Evolutionary conservation across 2,113 vertebrate species (phyloP), one percentile per base, ranked within the genome.

Genomic region (Antennarius striatus): DNA sequence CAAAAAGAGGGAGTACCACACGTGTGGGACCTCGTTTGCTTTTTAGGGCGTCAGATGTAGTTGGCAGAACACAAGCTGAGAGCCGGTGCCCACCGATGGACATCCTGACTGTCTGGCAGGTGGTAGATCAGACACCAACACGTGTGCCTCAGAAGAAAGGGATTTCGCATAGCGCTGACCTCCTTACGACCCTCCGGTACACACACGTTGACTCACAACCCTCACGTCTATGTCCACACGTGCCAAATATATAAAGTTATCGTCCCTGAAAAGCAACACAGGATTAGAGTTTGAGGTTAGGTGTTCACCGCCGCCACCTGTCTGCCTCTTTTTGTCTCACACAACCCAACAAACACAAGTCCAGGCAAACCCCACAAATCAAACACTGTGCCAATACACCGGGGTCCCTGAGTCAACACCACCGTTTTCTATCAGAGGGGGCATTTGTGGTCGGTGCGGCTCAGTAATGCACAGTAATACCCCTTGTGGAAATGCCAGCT

Each of bases 61-160:
- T 67, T 56, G 63, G 67, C 42, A 52, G 74, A 16, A 47, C 52
- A 56, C 84, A 12, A 76, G 75, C 79, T 68, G 76, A 81, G 69
- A 73, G 68, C 76, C 73, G 57, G 60, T 22, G 80, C 76, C 81
- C 85, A 89, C 90, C 88, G 79, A 81, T 73, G 64, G 71, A 36
- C 82, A 83, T 91, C 79, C 81, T 84, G 89, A 73, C 83, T 73
- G 88, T 82, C 86, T 87, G 82, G 82, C 88, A 90, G 88, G 87
- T 89, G 90, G 87, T 82, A 79, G 80, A 86, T 88, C 84, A 81
- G 82, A 88, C 84, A 84, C 69, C 50, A 86, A 87, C 88, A 87
- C 73, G 71, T 89, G 87, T 90, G 88, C 69, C 69, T 84, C 73
- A 67, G 47, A 84, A 78, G 80, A 81, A 49, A 77, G 70, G 86